phyloP scores from a whole-genome alignment of 1,140 invertebrate genomes.

The Sarcophaga peregrina region DNA sequence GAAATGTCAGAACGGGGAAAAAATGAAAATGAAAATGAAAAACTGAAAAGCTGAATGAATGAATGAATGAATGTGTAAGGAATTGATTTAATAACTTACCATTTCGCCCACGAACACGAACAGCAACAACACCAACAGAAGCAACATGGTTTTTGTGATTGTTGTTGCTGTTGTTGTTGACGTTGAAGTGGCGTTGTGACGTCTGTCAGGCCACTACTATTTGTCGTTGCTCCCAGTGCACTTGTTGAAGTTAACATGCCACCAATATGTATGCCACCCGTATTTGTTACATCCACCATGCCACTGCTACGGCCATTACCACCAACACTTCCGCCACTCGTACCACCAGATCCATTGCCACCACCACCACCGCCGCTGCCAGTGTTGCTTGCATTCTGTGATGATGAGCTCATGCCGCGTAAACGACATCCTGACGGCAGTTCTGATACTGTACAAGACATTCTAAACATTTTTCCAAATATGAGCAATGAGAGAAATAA shows the following conservation, averaged over 20 bases:
- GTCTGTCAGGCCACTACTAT: conserved; percentile 48
- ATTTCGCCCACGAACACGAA: conserved; percentile 73
- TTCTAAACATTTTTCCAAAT: conserved; percentile 42
- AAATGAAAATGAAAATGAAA: too few relatives aligned
- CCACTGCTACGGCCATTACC: conserved; percentile 43
- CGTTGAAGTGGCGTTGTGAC: conserved; percentile 58
- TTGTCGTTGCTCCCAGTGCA: conserved; percentile 49
- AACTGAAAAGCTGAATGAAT: too few relatives aligned
- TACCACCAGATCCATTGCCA: conserved; percentile 50
- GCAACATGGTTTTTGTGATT: conserved; percentile 70
- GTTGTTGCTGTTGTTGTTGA: conserved; percentile 50
- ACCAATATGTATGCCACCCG: conserved; percentile 44
- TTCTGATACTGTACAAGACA: conserved; percentile 66
- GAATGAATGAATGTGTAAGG: too few relatives aligned
- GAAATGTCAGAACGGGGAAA: too few relatives aligned
- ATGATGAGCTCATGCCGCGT: conserved; percentile 64
- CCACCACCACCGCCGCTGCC: conserved; percentile 49
- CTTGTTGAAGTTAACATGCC: conserved; percentile 46
- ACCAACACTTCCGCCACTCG: conserved; percentile 43
- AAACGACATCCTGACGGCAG: conserved; percentile 65
- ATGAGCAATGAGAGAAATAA: background rate
- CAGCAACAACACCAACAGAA: conserved; percentile 79
- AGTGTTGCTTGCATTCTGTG: conserved; percentile 49
- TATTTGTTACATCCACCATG: background rate
- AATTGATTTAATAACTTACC: conserved; percentile 13